A percentile compares a stretch with the other conserved stretches of the same genome.
These are phyloP conservation scores for Criorhina ranunculi DNA, from an alignment of 2,888 invertebrate species.

Conservation along the genomic window DNA sequence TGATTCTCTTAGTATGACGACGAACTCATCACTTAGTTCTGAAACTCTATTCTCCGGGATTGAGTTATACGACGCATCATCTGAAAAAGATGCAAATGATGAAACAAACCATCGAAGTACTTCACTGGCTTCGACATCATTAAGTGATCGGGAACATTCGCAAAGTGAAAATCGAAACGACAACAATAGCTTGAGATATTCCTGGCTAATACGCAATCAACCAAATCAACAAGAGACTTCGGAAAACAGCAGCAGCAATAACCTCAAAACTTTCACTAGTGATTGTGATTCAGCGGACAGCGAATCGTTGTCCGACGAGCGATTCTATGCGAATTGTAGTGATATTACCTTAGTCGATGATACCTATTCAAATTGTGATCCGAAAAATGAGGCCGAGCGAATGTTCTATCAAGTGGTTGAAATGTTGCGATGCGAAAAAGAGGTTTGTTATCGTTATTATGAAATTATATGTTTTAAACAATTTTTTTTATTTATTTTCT, in stretches of 20 bases:
- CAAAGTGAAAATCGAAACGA: constrained; percentile 10
- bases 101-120: constrained; percentile 49
- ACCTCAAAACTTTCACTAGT: constrained; percentile 38
- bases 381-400: constrained; percentile 84
- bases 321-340: constrained; percentile 81
- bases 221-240: constrained; percentile 32
- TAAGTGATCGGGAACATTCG: constrained; percentile 27
- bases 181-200: constrained; percentile 5
- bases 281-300: constrained; percentile 75
- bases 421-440: constrained; percentile 84
- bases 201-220: constrained; percentile 33
- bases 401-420: constrained; percentile 84
- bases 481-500: not conserved
- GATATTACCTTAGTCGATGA: constrained; percentile 84
- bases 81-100: constrained; percentile 46
- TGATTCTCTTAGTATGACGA: constrained; percentile 55
- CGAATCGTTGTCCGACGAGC: constrained; percentile 81
- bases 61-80: constrained; percentile 52
- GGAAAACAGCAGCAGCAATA: constrained; percentile 25
- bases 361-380: constrained; percentile 83
- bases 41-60: constrained; percentile 54
- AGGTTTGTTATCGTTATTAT: constrained; percentile 81
- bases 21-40: constrained; percentile 59
- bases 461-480: constrained; percentile 1
- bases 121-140: constrained; percentile 45